Evolutionary conservation across 2,888 invertebrate genomes (phyloP).

Genomic region (Druceiella hillmani): DNA sequence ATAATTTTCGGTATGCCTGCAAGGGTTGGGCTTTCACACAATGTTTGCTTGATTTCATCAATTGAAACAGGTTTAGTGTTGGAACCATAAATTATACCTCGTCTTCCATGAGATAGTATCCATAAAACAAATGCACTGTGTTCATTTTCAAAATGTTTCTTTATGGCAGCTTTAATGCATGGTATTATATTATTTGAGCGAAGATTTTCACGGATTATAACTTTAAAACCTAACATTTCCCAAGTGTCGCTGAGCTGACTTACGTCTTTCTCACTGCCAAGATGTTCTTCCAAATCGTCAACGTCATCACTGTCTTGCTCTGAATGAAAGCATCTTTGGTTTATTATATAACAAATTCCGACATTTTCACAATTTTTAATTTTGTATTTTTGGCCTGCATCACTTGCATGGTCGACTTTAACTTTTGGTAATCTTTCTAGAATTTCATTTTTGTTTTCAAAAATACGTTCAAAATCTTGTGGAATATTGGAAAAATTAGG

Average conservation of each 20-base stretch:
- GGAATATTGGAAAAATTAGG: too few relatives aligned
- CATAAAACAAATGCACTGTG: slow-evolving; percentile 44
- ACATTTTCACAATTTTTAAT: slow-evolving; percentile 36
- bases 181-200: slow-evolving; percentile 32
- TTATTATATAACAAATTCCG: slow-evolving; percentile 42
- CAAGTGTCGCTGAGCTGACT: slow-evolving; percentile 33
- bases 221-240: slow-evolving; percentile 36
- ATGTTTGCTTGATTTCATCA: too few relatives aligned
- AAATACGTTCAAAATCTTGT: too few relatives aligned
- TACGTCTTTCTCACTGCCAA: slow-evolving; percentile 37
- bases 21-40: too few relatives aligned
- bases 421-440: too few relatives aligned
- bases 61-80: too few relatives aligned
- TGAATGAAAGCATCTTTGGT: slow-evolving; percentile 40
- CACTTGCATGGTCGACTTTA: slow-evolving; percentile 32
- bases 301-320: slow-evolving; percentile 31
- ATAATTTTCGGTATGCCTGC: too few relatives aligned
- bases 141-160: slow-evolving; percentile 29
- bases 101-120: too few relatives aligned
- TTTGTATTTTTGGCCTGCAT: slow-evolving; percentile 30
- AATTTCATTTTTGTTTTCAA: too few relatives aligned
- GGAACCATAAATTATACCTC: too few relatives aligned
- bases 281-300: slow-evolving; percentile 29
- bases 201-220: slow-evolving; percentile 33
- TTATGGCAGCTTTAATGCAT: slow-evolving; percentile 33